A percentile compares a stretch with the other conserved stretches of the same genome.
These are phyloP conservation scores for Prunella fulvescens DNA, from an alignment of 2,113 vertebrate genomes.

Conservation along the genomic window DNA sequence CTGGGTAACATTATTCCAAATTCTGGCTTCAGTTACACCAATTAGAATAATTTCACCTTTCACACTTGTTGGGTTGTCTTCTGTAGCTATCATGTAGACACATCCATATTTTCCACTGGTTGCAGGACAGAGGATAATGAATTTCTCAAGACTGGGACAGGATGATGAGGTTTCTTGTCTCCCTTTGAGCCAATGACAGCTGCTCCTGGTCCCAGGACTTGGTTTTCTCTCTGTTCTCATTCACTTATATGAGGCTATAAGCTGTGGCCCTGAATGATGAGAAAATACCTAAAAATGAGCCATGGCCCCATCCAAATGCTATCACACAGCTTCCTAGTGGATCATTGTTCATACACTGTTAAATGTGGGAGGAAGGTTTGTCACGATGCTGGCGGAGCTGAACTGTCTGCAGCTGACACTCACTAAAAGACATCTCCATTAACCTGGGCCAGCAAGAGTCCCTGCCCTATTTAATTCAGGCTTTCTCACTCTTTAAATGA, in stretches of 20 bases:
- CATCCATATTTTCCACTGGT: neutral
- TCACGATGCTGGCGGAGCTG: neutral
- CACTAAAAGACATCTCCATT: slow-evolving; percentile 61
- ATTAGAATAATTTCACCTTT: neutral
- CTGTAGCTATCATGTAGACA: neutral
- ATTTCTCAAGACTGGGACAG: neutral
- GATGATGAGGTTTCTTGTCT: neutral
- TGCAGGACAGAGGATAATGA: neutral
- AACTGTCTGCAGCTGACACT: slow-evolving; percentile 40
- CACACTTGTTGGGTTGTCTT: neutral
- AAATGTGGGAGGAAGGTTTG: neutral
- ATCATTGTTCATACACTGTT: neutral
- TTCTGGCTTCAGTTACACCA: neutral
- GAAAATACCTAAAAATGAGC: neutral
- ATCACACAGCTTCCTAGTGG: neutral
- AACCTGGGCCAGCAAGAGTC: slow-evolving; percentile 11
- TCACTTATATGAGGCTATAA: neutral
- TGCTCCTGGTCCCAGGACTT: neutral
- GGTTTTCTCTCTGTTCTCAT: neutral
- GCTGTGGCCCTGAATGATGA: neutral
- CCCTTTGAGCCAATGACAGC: neutral
- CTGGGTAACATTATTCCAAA: neutral
- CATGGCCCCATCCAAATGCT: neutral
- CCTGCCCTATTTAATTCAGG: slow-evolving; percentile 63
- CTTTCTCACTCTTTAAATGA: slow-evolving; percentile 45